Evolutionary conservation across 2,888 invertebrate species (phyloP).

Genomic region (Galeopsomyia nigrocyanea): DNA sequence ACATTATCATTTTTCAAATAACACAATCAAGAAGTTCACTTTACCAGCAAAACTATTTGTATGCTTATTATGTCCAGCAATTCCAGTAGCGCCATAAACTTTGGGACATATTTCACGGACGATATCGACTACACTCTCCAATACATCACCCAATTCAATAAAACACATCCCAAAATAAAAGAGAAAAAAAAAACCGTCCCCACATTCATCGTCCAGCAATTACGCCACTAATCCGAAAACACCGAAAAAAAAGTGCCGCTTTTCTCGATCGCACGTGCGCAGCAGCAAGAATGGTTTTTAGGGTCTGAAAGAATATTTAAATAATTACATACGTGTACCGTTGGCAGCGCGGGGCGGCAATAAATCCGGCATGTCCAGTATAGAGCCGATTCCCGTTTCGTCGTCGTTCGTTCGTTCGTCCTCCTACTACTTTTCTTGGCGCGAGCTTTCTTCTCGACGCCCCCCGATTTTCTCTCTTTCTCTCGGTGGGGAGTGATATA

Average conservation of each 20-base stretch:
- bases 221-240: conserved; percentile 1
- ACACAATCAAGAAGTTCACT: no score
- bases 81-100: no score
- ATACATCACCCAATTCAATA: not conserved
- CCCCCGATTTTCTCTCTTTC: no score
- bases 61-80: no score
- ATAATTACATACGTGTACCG: conserved; percentile 49
- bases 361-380: conserved; percentile 46
- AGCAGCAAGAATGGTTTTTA: not conserved
- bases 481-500: conserved; percentile 60
- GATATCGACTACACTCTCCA: no score
- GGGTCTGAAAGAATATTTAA: conserved; percentile 38
- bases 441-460: conserved; percentile 4
- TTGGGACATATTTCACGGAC: no score
- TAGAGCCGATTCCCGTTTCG: conserved; percentile 49
- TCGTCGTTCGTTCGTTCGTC: not conserved
- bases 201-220: conserved; percentile 4
- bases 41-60: no score
- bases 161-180: not conserved
- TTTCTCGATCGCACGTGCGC: not conserved
- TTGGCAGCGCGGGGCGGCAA: conserved; percentile 27
- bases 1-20: no score
- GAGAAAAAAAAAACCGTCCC: not conserved
- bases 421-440: conserved; percentile 24
- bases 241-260: not conserved